These are phyloP conservation scores for Platyrinchus mystaceus DNA, from an alignment of 2,797 vertebrate genomes.

Conservation along the genomic window DNA sequence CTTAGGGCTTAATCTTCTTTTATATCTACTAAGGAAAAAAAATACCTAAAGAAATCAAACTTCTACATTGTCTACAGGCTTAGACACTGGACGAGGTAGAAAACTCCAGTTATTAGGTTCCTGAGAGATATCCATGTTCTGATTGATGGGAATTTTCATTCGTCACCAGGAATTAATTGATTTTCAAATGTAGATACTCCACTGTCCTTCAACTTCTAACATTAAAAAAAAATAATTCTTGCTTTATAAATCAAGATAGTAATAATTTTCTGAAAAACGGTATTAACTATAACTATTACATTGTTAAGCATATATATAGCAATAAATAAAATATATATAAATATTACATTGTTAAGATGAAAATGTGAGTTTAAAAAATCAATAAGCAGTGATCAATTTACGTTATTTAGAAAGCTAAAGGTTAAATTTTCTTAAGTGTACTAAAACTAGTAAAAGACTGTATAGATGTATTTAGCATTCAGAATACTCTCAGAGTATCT, in stretches of 20 bases:
- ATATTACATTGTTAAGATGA: background rate
- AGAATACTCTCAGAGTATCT: background rate
- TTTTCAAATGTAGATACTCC: background rate
- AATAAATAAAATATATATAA: background rate
- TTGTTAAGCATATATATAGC: background rate
- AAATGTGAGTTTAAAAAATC: background rate
- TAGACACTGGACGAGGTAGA: background rate
- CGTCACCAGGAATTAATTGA: background rate
- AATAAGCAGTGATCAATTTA: background rate
- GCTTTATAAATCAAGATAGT: background rate
- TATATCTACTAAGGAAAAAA: background rate
- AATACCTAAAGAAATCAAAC: background rate
- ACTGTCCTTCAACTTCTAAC: background rate
- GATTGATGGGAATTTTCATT: background rate
- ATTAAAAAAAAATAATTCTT: background rate
- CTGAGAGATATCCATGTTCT: background rate
- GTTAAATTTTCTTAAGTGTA: background rate
- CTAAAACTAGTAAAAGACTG: background rate
- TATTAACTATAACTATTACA: background rate
- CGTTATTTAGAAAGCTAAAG: background rate
- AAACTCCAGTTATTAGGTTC: background rate
- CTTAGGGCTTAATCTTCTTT: background rate
- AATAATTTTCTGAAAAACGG: background rate
- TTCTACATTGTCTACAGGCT: background rate
- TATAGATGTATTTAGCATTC: background rate